Evolutionary conservation across 1,140 invertebrate genomes (phyloP).

Genomic region (Atta cephalotes): DNA sequence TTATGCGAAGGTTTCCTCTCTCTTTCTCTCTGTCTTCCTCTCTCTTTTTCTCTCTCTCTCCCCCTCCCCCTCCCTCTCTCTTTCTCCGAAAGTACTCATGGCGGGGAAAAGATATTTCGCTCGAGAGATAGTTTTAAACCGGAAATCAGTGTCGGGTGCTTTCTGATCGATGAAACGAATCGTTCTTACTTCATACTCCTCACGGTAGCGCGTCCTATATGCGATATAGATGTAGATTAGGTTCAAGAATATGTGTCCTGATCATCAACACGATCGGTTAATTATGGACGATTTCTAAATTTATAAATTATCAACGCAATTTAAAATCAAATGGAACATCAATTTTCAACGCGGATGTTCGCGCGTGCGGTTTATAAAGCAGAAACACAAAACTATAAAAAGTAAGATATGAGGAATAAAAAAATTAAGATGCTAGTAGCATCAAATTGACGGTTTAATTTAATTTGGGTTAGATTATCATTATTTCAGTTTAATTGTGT

Average conservation of each 20-base stretch:
- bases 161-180: conserved; percentile 25
- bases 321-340: background rate
- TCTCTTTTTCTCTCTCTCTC: background rate
- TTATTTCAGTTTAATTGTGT: too few species aligned
- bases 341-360: background rate
- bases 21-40: background rate
- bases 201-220: conserved; percentile 17
- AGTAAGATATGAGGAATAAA: background rate
- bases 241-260: too few species aligned
- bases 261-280: background rate
- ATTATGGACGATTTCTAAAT: background rate
- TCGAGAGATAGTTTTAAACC: conserved; percentile 22
- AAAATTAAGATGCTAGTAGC: background rate
- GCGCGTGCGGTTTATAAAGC: background rate
- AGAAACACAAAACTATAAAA: background rate
- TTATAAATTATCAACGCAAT: conserved; percentile 18
- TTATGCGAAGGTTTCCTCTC: background rate
- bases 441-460: too few species aligned
- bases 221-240: too few species aligned
- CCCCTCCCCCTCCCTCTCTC: too few species aligned
- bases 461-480: too few species aligned
- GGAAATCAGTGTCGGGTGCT: background rate
- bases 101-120: background rate
- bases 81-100: conserved; percentile 6
- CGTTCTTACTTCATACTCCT: conserved; percentile 53